phyloP scores from a whole-genome alignment of 2,888 invertebrate species.

The Eupithecia insigniata region DNA sequence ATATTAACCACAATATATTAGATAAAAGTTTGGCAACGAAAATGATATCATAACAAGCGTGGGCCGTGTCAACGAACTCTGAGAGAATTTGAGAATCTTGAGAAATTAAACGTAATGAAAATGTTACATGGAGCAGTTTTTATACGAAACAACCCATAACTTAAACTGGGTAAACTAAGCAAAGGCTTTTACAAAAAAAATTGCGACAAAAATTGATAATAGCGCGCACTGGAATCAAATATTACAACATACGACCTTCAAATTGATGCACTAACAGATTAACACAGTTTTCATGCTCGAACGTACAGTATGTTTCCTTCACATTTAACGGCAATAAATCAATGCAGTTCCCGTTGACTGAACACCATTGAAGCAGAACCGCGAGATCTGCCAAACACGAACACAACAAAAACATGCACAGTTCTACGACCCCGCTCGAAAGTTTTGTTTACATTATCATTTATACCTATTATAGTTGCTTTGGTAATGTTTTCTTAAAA shows the following conservation, averaged over 20 bases:
- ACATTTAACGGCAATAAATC: constrained; percentile 6
- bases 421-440: constrained; percentile 35
- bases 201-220: not conserved
- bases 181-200: not conserved
- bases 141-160: not conserved
- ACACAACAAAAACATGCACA: constrained; percentile 26
- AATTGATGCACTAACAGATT: not conserved
- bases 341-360: constrained; percentile 20
- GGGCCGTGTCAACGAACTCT: constrained; percentile 38
- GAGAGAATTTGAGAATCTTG: not conserved
- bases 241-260: not conserved
- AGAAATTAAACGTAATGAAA: not conserved
- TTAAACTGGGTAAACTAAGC: not conserved
- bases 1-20: constrained; percentile 17
- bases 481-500: not conserved
- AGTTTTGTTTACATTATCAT: constrained; percentile 18
- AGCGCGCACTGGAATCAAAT: not conserved
- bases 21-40: constrained; percentile 27
- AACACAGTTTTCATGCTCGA: not conserved
- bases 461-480: not conserved
- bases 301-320: not conserved
- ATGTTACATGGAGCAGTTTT: not conserved
- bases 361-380: constrained; percentile 31
- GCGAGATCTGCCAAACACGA: constrained; percentile 25
- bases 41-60: constrained; percentile 36